phyloP scores from a whole-genome alignment of 2,797 vertebrate genomes.

The Sciurus vulgaris region DNA sequence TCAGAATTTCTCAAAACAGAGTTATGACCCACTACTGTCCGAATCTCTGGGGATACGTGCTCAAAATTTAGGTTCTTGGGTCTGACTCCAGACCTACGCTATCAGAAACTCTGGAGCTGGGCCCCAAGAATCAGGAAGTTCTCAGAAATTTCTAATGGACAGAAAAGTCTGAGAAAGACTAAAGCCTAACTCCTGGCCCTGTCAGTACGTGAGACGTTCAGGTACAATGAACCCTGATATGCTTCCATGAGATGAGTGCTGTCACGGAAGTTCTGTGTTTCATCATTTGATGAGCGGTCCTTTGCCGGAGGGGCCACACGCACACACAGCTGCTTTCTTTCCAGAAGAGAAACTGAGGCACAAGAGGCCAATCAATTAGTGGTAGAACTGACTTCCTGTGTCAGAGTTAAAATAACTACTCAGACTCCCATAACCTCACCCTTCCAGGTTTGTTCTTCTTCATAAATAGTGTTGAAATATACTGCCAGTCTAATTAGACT shows the following conservation, averaged over 20 bases:
- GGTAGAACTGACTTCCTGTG: neutral
- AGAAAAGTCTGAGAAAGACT: neutral
- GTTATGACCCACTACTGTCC: no score
- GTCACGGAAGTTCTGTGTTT: no score
- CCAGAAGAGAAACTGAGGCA: neutral
- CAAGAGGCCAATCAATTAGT: neutral
- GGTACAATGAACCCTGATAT: neutral
- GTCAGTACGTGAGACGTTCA: neutral
- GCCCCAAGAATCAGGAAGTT: neutral
- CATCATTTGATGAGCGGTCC: neutral
- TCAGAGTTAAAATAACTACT: neutral
- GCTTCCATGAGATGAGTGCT: neutral
- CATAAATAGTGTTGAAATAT: neutral
- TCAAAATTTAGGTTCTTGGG: neutral
- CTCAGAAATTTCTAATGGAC: neutral
- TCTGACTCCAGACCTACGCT: neutral
- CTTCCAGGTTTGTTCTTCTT: neutral
- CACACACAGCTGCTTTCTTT: neutral
- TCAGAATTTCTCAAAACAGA: neutral
- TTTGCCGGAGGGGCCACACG: neutral
- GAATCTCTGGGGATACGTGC: neutral
- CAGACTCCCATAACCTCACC: neutral
- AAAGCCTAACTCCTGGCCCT: neutral
- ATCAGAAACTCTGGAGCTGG: neutral
- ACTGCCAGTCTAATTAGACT: neutral